A percentile compares a stretch with the other conserved stretches of the same genome.
Evolutionary conservation across 2,113 vertebrate genomes (phyloP).

Genomic region (Peromyscus leucopus): DNA sequence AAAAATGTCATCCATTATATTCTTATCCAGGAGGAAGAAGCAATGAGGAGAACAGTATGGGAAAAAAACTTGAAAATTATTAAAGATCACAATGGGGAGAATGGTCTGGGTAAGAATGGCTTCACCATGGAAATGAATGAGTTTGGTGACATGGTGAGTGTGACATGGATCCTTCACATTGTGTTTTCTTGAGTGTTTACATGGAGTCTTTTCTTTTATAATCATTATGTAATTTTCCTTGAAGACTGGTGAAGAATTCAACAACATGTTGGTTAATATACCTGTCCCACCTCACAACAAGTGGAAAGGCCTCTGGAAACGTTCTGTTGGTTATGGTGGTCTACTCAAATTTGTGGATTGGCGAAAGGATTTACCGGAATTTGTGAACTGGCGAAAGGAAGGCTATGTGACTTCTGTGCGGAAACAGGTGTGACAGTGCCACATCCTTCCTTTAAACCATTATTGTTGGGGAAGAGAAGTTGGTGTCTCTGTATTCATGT

Average conservation of each 20-base stretch:
- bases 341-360: not conserved
- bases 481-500: not conserved
- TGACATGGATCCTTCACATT: not conserved
- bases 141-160: not conserved
- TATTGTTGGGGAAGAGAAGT: not conserved
- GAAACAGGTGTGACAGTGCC: not conserved
- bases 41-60: not conserved
- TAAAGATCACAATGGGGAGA: not conserved
- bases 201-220: not conserved
- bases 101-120: not conserved
- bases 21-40: not conserved
- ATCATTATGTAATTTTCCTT: not conserved
- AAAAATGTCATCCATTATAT: not conserved
- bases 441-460: not conserved
- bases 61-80: not conserved
- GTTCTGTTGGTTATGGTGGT: rapidly evolving
- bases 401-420: not conserved
- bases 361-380: not conserved
- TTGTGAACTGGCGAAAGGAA: not conserved
- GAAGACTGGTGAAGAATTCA: not conserved
- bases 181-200: not conserved
- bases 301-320: not conserved
- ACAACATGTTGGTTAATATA: rapidly evolving
- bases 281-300: not conserved
- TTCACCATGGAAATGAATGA: not conserved